Percentiles rank a stretch among this genome's conserved stretches.
Evolutionary conservation across 2,888 invertebrate species (phyloP).

Genomic region (Drosophila neotestacea): DNA sequence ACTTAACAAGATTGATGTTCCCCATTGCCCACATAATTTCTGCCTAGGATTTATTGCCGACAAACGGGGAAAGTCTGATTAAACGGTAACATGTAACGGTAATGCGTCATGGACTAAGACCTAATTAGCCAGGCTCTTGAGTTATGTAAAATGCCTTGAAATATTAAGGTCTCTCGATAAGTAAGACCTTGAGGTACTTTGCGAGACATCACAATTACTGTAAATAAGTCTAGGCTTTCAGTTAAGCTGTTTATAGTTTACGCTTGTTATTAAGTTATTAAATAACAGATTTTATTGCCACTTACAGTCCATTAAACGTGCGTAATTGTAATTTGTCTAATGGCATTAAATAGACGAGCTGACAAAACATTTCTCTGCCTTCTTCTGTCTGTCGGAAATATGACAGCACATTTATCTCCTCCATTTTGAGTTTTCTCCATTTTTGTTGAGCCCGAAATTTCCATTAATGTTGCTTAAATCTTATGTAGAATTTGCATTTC

Average conservation of each 20-base stretch:
- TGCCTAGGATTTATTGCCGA: conserved; percentile 58
- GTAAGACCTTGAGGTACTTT: neutral
- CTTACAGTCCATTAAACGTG: conserved; percentile 21
- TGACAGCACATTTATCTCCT: conserved; percentile 6
- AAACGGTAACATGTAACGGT: conserved; percentile 37
- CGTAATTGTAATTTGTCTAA: conserved; percentile 32
- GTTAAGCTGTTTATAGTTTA: conserved; percentile 48
- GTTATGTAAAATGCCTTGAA: conserved; percentile 10
- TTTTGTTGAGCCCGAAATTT: neutral
- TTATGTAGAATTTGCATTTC: neutral
- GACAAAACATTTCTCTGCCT: neutral
- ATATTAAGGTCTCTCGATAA: neutral
- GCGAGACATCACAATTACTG: neutral
- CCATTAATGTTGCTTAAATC: neutral
- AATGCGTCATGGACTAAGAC: conserved; percentile 31
- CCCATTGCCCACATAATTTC: conserved; percentile 52
- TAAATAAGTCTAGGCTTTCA: neutral
- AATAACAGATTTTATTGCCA: conserved; percentile 30
- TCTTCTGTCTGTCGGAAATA: conserved; percentile 1
- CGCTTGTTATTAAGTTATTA: conserved; percentile 31
- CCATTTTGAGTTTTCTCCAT: no score
- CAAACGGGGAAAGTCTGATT: conserved; percentile 42
- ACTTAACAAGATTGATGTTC: conserved; percentile 64
- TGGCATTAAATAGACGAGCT: conserved; percentile 16
- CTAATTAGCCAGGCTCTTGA: conserved; percentile 61